Evolutionary conservation across 2,113 vertebrate genomes (phyloP).

Genomic region (Sarotherodon lohbergeri): DNA sequence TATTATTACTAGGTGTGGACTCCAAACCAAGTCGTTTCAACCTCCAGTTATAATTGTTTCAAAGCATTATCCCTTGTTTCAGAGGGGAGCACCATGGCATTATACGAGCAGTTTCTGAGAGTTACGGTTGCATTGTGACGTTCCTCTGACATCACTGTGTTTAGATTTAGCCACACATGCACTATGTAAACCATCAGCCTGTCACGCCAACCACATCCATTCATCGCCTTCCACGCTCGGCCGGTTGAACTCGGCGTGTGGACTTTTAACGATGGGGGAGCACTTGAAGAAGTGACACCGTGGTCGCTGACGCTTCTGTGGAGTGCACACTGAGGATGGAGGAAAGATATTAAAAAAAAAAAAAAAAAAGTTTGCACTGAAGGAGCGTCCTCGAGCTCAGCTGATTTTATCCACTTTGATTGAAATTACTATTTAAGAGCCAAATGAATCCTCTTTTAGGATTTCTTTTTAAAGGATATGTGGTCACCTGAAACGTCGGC

Average conservation of each 20-base stretch:
- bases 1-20: constrained; percentile 92
- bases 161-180: constrained; percentile 52
- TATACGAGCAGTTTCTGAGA: constrained; percentile 77
- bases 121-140: constrained; percentile 62
- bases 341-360: neutral
- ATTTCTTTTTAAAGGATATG: neutral
- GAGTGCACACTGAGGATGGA: constrained; percentile 6
- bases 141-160: constrained; percentile 61
- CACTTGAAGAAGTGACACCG: constrained; percentile 44
- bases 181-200: constrained; percentile 30
- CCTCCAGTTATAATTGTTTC: constrained; percentile 85
- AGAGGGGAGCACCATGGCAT: constrained; percentile 86
- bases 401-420: constrained; percentile 20
- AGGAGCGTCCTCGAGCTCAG: constrained; percentile 1
- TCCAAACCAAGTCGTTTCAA: constrained; percentile 89
- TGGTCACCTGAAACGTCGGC: neutral
- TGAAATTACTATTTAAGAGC: constrained; percentile 25
- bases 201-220: constrained; percentile 14
- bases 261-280: constrained; percentile 43
- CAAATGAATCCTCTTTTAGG: neutral
- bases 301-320: constrained; percentile 7
- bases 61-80: constrained; percentile 95
- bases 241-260: constrained; percentile 18
- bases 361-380: constrained; percentile 60
- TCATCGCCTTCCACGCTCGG: constrained; percentile 15